These are phyloP conservation scores for Drosophila fungiperda DNA, from an alignment of 2,888 invertebrate species.

Conservation along the genomic window DNA sequence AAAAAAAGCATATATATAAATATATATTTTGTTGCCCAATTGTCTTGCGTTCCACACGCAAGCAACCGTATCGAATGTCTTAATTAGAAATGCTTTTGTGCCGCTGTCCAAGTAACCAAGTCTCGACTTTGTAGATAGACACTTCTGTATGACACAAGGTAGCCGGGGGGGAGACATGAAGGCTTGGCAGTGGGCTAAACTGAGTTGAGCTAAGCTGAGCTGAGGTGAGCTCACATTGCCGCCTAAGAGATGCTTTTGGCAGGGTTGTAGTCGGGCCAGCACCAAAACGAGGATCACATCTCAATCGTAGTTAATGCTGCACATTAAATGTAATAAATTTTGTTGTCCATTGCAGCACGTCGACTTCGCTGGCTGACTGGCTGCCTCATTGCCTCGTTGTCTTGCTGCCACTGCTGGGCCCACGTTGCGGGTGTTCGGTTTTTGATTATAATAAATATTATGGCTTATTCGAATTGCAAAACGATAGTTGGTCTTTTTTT, in stretches of 20 bases:
- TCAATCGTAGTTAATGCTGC: conserved; percentile 73
- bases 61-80: conserved; percentile 83
- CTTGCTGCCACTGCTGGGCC: conserved; percentile 37
- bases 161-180: not conserved
- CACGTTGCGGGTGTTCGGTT: conserved; percentile 74
- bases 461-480: conserved; percentile 70
- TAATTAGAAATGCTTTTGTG: conserved; percentile 81
- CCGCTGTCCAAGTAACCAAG: conserved; percentile 33
- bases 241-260: conserved; percentile 9
- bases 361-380: conserved; percentile 17
- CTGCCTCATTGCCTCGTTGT: conserved; percentile 31
- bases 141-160: conserved; percentile 17
- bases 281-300: conserved; percentile 71
- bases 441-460: conserved; percentile 77
- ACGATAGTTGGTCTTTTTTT: conserved; percentile 36
- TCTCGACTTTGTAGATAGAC: conserved; percentile 30
- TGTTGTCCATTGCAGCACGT: conserved; percentile 62
- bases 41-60: conserved; percentile 80
- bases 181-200: not conserved
- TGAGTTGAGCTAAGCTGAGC: conserved; percentile 10
- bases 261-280: conserved; percentile 27
- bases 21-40: conserved; percentile 50
- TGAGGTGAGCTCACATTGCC: conserved; percentile 42
- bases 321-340: conserved; percentile 78
- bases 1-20: conserved; percentile 3